Conservation (phyloP, 1,140 invertebrate species). For the Solenopsis invicta region DNA sequence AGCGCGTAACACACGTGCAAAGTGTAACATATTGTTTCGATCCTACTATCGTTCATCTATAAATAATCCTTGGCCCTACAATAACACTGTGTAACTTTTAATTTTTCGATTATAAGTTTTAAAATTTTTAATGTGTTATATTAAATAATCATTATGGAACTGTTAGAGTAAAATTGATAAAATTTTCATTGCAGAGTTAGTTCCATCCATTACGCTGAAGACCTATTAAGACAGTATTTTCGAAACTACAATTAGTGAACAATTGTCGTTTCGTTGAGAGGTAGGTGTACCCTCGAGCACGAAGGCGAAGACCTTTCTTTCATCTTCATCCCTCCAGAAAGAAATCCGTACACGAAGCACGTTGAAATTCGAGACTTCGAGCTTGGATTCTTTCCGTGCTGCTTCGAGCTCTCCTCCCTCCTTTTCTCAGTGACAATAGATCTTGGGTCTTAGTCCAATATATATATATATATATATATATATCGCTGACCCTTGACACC, state of each 20-base stretch:
- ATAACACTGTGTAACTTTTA: background rate
- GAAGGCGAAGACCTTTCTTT: constrained; percentile 31
- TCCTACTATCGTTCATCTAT: background rate
- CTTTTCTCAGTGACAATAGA: constrained; percentile 74
- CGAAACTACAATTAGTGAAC: background rate
- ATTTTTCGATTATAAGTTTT: background rate
- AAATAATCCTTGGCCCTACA: background rate
- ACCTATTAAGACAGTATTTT: background rate
- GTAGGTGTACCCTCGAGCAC: background rate
- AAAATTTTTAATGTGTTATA: no score
- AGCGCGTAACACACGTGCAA: no score
- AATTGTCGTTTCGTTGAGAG: background rate
- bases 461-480: constrained; percentile 65
- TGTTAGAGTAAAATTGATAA: background rate
- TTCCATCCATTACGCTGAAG: background rate
- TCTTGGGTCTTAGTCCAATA: constrained; percentile 76
- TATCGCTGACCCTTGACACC: constrained; percentile 74
- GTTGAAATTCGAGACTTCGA: constrained; percentile 73
- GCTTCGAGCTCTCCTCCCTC: background rate
- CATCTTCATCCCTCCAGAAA: constrained; percentile 49
- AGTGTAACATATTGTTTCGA: background rate
- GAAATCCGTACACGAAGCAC: constrained; percentile 49
- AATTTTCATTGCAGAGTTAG: background rate
- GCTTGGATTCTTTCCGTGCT: constrained; percentile 51
- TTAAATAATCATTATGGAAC: background rate